Evolutionary conservation across 2,797 vertebrate species (phyloP), one percentile per base, ranked within the genome.

Genomic region (Echeneis naucrates): DNA sequence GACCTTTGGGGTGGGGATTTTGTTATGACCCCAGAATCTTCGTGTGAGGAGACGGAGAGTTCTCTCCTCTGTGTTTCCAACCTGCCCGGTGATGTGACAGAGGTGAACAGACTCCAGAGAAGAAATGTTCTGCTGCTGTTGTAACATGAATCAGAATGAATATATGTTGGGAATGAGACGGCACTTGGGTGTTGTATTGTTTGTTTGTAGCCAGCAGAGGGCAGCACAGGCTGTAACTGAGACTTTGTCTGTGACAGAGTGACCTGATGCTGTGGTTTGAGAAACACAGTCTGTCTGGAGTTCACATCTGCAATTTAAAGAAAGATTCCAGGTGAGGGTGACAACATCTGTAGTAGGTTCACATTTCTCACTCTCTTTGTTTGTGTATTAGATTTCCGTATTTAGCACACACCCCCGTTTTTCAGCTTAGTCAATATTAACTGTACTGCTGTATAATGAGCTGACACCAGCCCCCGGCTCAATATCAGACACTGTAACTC

Each of bases 251-350:
- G 24, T 32, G 2, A 5, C 75, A 93, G 92, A 24, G 52, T 3
- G 90, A 92, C 0, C 44, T 89, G 53, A 70, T 72, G 76, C 53
- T 65, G 33, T 75, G 77, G 74, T 92, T 92, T 89, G 77, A 90
- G 72, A 91, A 86, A 30, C 87, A 91, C 75, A 50, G 63, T 1
- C 56, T 63, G 2, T 83, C 60, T 38, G 84, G 88, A 40, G 89
- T 90, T 23, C 73, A 47, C 45, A 45, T 92, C 37, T 80, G 67
- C 42, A 71, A 56, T 51, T 64, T 82, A 42, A 78, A 60, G 13
- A 76, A 77, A 1, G 53, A 62, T 32, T 2, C 68, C 17, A 89
- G 83, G 92, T 93, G 78, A 91, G 53, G 11, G 2, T 79, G 19
- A 24, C 2, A 37, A 17, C 19, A 5, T n/a, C 2, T 5, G 14